Evolutionary conservation across 2,888 invertebrate species (phyloP).

Genomic region (Mesopsocus fuscifrons): DNA sequence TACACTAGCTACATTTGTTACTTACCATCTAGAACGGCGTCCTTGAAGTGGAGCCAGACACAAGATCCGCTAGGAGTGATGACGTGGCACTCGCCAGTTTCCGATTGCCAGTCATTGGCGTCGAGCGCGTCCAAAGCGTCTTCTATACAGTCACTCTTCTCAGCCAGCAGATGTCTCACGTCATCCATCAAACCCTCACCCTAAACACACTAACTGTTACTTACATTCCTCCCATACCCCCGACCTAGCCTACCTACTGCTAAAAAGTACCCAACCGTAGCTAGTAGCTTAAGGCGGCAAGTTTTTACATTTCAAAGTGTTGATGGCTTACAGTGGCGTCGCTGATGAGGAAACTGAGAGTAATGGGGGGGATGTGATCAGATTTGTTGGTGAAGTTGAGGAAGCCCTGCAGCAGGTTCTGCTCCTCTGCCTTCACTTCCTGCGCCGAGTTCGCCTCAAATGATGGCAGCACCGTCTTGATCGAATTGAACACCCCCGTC

Average conservation of each 20-base stretch:
- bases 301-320: no score
- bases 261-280: no score
- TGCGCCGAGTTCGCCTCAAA: conserved; percentile 21
- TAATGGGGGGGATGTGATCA: neutral
- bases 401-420: conserved; percentile 3
- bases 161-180: neutral
- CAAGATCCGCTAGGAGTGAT: neutral
- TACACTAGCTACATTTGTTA: no score
- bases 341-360: neutral
- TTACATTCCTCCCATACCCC: no score
- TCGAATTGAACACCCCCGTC: conserved; percentile 58
- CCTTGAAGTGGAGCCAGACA: conserved; percentile 5
- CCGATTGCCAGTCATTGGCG: conserved; percentile 2
- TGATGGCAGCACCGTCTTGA: conserved; percentile 46
- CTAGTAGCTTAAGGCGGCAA: no score
- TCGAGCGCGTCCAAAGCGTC: conserved; percentile 5
- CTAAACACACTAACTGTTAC: no score
- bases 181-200: conserved; percentile 1
- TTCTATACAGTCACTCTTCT: conserved; percentile 8
- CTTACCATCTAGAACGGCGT: conserved; percentile 1
- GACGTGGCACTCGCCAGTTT: neutral
- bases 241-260: no score
- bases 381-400: conserved; percentile 2
- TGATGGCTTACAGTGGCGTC: neutral
- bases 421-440: neutral